Evolutionary conservation across 92 coral and sea anemone species (phyloP).

Genomic region (Epizoanthus ramosus): DNA sequence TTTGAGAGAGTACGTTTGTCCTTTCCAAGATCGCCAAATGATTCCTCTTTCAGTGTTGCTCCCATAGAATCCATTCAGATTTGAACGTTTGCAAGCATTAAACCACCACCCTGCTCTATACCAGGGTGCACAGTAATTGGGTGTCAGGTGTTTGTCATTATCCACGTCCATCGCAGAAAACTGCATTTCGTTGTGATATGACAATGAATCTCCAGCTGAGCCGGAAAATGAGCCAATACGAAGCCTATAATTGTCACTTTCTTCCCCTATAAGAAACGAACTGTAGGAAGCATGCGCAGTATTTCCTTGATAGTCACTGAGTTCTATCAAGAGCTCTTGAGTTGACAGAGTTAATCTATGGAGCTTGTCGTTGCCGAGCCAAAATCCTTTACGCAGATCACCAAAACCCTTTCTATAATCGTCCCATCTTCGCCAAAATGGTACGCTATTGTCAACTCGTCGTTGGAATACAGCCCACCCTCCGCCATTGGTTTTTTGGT

Average conservation of each 20-base stretch:
- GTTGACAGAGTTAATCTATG: background rate
- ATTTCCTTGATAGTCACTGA: background rate
- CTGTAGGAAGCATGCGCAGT: background rate
- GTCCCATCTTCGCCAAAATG: background rate
- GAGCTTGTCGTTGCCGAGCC: background rate
- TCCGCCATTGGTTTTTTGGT: slow-evolving; percentile 1
- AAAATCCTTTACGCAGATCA: background rate
- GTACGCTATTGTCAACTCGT: background rate
- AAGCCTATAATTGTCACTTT: background rate
- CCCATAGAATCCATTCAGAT: background rate
- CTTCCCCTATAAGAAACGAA: background rate
- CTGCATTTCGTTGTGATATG: background rate
- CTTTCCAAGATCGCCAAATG: background rate
- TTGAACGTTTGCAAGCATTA: background rate
- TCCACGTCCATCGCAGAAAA: background rate
- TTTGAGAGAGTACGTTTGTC: background rate
- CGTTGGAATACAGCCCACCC: slow-evolving; percentile 10
- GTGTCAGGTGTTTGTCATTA: background rate
- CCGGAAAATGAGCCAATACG: background rate
- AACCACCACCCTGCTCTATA: background rate
- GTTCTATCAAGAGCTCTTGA: background rate
- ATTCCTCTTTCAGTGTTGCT: no score
- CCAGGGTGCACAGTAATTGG: background rate
- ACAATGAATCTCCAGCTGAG: background rate
- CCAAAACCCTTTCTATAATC: background rate